Evolutionary conservation across 2,888 invertebrate species (phyloP), one percentile per base, ranked within the genome.

Genomic region (Apomyelois bistriatella): DNA sequence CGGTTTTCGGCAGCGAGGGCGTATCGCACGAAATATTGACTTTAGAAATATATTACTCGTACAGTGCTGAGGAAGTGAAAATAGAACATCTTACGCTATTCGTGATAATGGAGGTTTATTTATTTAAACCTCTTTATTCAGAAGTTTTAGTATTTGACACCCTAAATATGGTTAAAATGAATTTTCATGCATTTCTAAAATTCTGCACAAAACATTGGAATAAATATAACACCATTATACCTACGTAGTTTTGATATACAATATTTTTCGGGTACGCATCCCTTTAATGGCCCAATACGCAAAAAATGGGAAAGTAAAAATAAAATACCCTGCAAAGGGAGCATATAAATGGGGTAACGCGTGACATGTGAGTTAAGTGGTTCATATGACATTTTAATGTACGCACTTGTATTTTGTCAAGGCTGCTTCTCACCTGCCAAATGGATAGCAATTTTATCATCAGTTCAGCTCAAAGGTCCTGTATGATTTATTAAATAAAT

Each of bases 361-460:
- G 61, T 66, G 66, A 70, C 67, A 68, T 62, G 66, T 55, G 59
- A 64, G 61, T 56, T 65, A 70, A 70, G 72, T 68, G 71, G 63
- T 66, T 67, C 67, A 54, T 62, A 68, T 66, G 66, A 63, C 54
- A 64, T 65, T 62, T 58, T 59, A 62, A 62, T 61, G 53, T 65
- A 61, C 61, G 64, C 64, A 6, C 40, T 40, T 8, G 30, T 51
- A 36, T 22, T 40, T 35, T 52, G 51, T 35, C 38, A 49, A 13
- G 40, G 30, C 17, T 36, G 30, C 17, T 36, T 17, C 16, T 36
- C 51, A 12, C 40, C 16, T 40, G 15, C 35, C 13, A 43, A 52
- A 52, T 43, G 51, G 13, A 52, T 52, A 17, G 22, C 43, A 22
- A 32, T 51, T 40, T 12, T 6, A 28, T 10, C 22, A 22, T 22